phyloP scores from a whole-genome alignment of 1,140 invertebrate species.

The Cryptotermes secundus region DNA sequence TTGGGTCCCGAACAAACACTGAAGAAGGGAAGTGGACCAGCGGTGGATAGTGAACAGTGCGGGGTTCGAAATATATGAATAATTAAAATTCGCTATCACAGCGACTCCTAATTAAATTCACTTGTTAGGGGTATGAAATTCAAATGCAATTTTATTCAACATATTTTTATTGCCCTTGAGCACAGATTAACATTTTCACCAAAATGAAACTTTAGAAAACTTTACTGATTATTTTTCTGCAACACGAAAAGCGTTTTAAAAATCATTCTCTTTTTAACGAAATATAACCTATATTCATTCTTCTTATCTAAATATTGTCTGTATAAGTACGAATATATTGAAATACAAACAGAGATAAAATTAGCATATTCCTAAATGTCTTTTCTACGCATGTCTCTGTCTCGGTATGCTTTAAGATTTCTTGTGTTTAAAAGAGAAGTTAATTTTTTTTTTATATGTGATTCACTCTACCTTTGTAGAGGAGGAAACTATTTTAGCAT shows the following conservation, averaged over 20 bases:
- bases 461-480: background rate
- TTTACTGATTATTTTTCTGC: slow-evolving; percentile 2
- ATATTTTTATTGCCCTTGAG: background rate
- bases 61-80: too few relatives aligned
- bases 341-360: background rate
- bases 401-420: background rate
- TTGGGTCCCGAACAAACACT: too few relatives aligned
- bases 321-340: too few relatives aligned
- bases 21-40: too few relatives aligned
- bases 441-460: background rate
- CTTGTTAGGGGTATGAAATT: slow-evolving; percentile 20
- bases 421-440: background rate
- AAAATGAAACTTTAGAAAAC: background rate
- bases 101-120: background rate
- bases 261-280: background rate
- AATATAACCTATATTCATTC: background rate
- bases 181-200: background rate
- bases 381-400: background rate
- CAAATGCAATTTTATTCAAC: background rate
- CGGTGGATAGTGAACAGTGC: too few relatives aligned
- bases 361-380: slow-evolving; percentile 13
- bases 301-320: too few relatives aligned
- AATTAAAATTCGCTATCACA: background rate
- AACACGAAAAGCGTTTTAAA: background rate
- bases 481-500: background rate